These are phyloP conservation scores for Drosophila ustulata DNA, from an alignment of 2,888 invertebrate species.

Conservation along the genomic window DNA sequence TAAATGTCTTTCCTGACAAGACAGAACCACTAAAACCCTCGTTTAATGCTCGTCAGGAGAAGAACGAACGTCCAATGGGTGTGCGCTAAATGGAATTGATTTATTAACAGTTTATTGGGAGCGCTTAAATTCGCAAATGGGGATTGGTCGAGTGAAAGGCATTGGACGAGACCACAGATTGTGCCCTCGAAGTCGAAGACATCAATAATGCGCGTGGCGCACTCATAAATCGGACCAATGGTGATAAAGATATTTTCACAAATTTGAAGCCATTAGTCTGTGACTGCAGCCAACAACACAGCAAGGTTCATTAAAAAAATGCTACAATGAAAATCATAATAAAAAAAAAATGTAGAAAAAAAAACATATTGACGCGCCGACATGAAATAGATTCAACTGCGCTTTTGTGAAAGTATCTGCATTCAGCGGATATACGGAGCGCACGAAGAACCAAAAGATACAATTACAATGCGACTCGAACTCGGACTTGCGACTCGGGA, in stretches of 20 bases:
- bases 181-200: slow-evolving; percentile 12
- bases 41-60: background rate
- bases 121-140: slow-evolving; percentile 18
- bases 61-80: slow-evolving; percentile 6
- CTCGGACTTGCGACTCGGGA: slow-evolving; percentile 2
- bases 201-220: slow-evolving; percentile 42
- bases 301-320: slow-evolving; percentile 32
- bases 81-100: slow-evolving; percentile 40
- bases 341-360: too few species aligned
- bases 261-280: slow-evolving; percentile 41
- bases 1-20: background rate
- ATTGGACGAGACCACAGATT: slow-evolving; percentile 24
- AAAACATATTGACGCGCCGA: slow-evolving; percentile 55
- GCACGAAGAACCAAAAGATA: slow-evolving; percentile 69
- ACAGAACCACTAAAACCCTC: background rate
- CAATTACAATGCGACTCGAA: slow-evolving; percentile 53
- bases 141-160: slow-evolving; percentile 47
- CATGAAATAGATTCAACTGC: slow-evolving; percentile 62
- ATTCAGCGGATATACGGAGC: slow-evolving; percentile 38
- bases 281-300: slow-evolving; percentile 20
- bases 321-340: slow-evolving; percentile 38
- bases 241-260: slow-evolving; percentile 56
- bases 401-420: slow-evolving; percentile 72
- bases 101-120: slow-evolving; percentile 38
- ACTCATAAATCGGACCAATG: slow-evolving; percentile 17